Evolutionary conservation across 2,797 vertebrate genomes (phyloP), one percentile per base, ranked within the genome.

Genomic region (Rhodeus uyekii): DNA sequence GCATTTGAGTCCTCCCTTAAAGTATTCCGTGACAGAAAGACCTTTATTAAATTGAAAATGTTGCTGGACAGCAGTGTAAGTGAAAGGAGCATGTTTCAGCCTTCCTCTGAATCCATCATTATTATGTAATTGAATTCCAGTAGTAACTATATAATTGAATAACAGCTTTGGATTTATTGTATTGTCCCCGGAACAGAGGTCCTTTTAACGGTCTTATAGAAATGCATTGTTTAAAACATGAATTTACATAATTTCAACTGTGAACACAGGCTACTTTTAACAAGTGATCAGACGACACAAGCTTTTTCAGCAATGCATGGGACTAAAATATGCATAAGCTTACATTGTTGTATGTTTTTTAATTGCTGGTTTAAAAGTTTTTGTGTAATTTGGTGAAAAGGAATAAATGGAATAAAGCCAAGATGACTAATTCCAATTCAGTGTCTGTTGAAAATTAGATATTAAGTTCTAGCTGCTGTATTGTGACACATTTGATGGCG

Each of bases 91-190:
- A 82, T 84, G 86, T 89, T 86, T 87, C 86, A 87, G 82, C 82
- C 86, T 81, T 88, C 82, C 84, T 85, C 83, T 82, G 88, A 92
- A 92, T 89, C 38, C 88, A 89, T 89, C 87, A 87, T 91, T 91
- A 91, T 89, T 90, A 76, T 85, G 87, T 91, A 91, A 93, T 92
- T 94, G 86, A 94, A 93, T 92, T 89, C 64, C 38, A 65, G 69
- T 82, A 86, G 89, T 88, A 91, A 91, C 91, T 89, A 88, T 91
- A 91, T 91, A 91, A 93, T 91, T 90, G 91, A 93, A 91, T 89
- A 89, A 88, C 90, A 86, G 89, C 90, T 89, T 85, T 61, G 76
- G 81, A 88, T 88, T 91, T 91, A 91, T 91, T 92, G 90, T 89
- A 90, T 89, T 84, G n/a, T 2, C 80, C 86, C 82, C 72, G 86